Evolutionary conservation across 2,888 invertebrate species (phyloP).

Genomic region (Erpobdella octoculata): DNA sequence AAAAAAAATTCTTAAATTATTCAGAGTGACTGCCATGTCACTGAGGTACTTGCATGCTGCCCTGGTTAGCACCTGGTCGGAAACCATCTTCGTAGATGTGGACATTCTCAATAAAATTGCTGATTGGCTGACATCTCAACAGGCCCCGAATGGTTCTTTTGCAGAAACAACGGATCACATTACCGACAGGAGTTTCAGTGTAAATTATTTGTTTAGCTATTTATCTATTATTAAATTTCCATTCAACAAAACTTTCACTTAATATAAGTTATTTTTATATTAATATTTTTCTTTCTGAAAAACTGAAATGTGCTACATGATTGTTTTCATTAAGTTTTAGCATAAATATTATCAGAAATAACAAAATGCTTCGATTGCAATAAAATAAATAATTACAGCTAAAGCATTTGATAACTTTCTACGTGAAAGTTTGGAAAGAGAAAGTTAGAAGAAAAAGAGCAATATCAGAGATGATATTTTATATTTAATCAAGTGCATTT

Average conservation of each 20-base stretch:
- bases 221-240: neutral
- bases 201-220: slow-evolving; percentile 22
- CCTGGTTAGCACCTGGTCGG: slow-evolving; percentile 46
- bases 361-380: no score
- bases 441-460: no score
- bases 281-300: no score
- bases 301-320: no score
- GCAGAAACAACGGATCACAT: slow-evolving; percentile 31
- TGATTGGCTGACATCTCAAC: slow-evolving; percentile 36
- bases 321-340: no score
- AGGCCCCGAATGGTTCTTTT: slow-evolving; percentile 34
- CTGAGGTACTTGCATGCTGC: slow-evolving; percentile 81
- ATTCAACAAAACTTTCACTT: neutral
- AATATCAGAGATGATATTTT: no score
- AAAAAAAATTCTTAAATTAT: neutral
- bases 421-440: no score
- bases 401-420: no score
- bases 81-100: slow-evolving; percentile 34
- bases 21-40: slow-evolving; percentile 80
- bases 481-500: no score
- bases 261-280: neutral
- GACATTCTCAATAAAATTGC: slow-evolving; percentile 37
- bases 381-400: no score
- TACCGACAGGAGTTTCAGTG: slow-evolving; percentile 36
- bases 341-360: no score